Percentiles rank a stretch among this genome's conserved stretches.
phyloP scores from a whole-genome alignment of 2,113 vertebrate genomes.

The Chrysemys picta region DNA sequence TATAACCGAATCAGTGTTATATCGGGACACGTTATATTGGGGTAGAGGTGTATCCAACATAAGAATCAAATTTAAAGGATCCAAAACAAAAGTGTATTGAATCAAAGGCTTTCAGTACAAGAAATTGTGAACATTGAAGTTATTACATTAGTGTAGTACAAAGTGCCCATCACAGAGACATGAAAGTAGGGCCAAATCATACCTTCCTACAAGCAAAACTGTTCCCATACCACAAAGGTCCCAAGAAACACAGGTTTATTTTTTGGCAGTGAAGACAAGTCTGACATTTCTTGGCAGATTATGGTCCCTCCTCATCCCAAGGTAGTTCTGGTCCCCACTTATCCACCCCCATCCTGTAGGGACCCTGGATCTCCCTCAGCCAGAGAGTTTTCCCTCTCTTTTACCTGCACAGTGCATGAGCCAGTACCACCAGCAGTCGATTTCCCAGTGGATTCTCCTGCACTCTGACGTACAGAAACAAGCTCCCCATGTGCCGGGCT shows the following conservation, averaged over 20 bases:
- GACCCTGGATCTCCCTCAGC: neutral
- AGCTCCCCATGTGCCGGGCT: neutral
- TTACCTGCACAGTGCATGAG: neutral
- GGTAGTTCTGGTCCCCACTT: neutral
- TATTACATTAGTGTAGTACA: neutral
- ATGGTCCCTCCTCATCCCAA: neutral
- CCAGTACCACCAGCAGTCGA: neutral
- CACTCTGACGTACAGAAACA: neutral
- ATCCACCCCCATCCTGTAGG: neutral
- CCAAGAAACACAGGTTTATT: neutral
- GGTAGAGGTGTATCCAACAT: neutral
- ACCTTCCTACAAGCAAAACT: neutral
- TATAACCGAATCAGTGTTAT: no score
- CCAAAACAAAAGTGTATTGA: neutral
- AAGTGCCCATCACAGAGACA: neutral
- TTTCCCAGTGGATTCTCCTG: neutral
- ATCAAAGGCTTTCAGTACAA: neutral
- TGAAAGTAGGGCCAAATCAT: slow-evolving; percentile 8
- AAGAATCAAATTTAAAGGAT: neutral
- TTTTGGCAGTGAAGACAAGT: neutral
- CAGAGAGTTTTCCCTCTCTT: neutral
- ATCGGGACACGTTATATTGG: no score
- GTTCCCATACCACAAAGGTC: neutral
- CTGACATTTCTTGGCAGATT: neutral
- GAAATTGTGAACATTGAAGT: neutral